Evolutionary conservation across 2,797 vertebrate species (phyloP).

Genomic region (Parotocinclus haroldoi): DNA sequence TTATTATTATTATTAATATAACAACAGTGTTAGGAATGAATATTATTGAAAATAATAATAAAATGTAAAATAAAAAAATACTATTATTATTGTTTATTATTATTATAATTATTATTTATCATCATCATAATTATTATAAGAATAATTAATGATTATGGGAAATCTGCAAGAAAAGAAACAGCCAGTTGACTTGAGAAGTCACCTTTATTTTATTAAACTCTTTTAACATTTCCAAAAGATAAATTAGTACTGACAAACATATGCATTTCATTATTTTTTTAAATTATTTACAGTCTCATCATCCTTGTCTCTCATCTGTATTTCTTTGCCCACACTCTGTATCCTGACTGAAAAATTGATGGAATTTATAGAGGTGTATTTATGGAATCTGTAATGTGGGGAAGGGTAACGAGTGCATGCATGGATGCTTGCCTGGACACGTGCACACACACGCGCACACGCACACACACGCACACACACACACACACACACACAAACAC

Average conservation of each 20-base stretch:
- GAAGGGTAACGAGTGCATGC: conserved; percentile 67
- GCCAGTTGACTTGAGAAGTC: conserved; percentile 66
- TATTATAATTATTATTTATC: too few species aligned
- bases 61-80: too few species aligned
- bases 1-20: neutral
- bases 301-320: conserved; percentile 55
- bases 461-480: conserved; percentile 14
- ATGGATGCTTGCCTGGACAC: conserved; percentile 49
- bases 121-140: neutral
- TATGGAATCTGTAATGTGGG: conserved; percentile 56
- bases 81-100: too few species aligned
- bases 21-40: too few species aligned
- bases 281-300: conserved; percentile 64
- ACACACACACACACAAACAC: neutral
- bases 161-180: conserved; percentile 31
- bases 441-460: conserved; percentile 25
- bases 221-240: conserved; percentile 77
- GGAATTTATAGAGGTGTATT: conserved; percentile 66
- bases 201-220: conserved; percentile 81
- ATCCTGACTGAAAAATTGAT: conserved; percentile 65
- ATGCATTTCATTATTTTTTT: conserved; percentile 63
- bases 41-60: too few species aligned
- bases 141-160: conserved; percentile 5
- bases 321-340: conserved; percentile 51
- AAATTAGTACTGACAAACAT: conserved; percentile 72